A percentile compares a stretch with the other conserved stretches of the same genome.
phyloP scores from a whole-genome alignment of 2,113 vertebrate genomes.

The Uropsilus gracilis region DNA sequence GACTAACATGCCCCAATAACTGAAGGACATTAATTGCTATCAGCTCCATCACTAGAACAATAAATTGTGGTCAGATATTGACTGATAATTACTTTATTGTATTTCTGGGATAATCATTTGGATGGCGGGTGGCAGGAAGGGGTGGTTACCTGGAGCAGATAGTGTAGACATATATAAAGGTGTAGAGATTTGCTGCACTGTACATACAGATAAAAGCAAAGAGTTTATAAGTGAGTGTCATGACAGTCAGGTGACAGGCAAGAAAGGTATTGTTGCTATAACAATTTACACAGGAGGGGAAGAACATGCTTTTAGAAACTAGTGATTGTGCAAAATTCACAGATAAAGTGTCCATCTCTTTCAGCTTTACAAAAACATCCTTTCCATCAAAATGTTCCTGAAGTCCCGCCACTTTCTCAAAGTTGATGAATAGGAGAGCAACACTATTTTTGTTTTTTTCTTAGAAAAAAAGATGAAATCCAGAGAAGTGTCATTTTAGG shows the following conservation, averaged over 20 bases:
- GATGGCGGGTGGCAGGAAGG: background rate
- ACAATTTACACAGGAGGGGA: background rate
- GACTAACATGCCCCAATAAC: background rate
- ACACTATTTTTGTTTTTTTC: background rate
- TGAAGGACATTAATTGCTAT: background rate
- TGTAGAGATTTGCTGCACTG: background rate
- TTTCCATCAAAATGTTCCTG: background rate
- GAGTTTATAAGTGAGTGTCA: background rate
- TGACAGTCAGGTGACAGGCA: background rate
- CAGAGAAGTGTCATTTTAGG: background rate
- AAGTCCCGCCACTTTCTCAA: background rate
- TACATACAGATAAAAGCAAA: background rate
- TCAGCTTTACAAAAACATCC: background rate
- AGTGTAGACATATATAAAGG: background rate
- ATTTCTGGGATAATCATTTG: background rate
- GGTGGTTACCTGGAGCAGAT: background rate
- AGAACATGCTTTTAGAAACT: background rate
- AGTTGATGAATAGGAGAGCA: background rate
- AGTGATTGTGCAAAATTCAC: background rate
- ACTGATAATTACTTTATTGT: background rate
- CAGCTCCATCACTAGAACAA: background rate
- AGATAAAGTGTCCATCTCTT: background rate
- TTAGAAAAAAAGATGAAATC: background rate
- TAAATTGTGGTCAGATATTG: background rate
- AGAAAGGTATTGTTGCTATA: background rate